Evolutionary conservation across 2,888 invertebrate genomes (phyloP).

Genomic region (Harmothoe impar): DNA sequence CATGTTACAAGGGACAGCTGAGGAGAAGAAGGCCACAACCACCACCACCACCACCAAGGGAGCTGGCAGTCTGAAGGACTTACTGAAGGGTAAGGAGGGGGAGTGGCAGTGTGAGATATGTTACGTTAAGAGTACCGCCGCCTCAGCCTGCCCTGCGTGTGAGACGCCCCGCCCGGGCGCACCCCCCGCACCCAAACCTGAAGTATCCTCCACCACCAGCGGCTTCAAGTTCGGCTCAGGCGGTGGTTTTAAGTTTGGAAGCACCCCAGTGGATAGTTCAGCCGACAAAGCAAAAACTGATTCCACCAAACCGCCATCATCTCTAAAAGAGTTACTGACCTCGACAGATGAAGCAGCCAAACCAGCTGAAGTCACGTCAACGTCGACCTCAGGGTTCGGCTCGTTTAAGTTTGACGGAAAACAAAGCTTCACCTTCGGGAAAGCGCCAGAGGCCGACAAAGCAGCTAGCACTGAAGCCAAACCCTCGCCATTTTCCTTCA

Average conservation of each 20-base stretch:
- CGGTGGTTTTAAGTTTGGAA: slow-evolving; percentile 40
- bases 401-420: not conserved
- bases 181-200: not conserved
- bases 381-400: slow-evolving; percentile 20
- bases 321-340: not conserved
- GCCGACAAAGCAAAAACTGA: not conserved
- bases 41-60: not conserved
- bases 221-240: slow-evolving; percentile 34
- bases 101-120: slow-evolving; percentile 89
- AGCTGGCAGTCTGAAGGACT: not conserved
- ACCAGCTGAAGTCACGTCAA: slow-evolving; percentile 1
- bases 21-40: not conserved
- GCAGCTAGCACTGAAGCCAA: not conserved
- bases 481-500: slow-evolving; percentile 50
- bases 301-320: not conserved
- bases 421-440: slow-evolving; percentile 67
- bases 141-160: slow-evolving; percentile 79
- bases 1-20: not conserved
- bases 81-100: slow-evolving; percentile 85
- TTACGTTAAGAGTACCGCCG: slow-evolving; percentile 84
- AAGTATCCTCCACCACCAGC: not conserved
- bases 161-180: slow-evolving; percentile 78
- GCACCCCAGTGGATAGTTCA: not conserved
- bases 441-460: not conserved
- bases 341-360: not conserved